Evolutionary conservation across 1,140 invertebrate species (phyloP), one percentile per base, ranked within the genome.

Genomic region (Xylocopa sonorina): DNA sequence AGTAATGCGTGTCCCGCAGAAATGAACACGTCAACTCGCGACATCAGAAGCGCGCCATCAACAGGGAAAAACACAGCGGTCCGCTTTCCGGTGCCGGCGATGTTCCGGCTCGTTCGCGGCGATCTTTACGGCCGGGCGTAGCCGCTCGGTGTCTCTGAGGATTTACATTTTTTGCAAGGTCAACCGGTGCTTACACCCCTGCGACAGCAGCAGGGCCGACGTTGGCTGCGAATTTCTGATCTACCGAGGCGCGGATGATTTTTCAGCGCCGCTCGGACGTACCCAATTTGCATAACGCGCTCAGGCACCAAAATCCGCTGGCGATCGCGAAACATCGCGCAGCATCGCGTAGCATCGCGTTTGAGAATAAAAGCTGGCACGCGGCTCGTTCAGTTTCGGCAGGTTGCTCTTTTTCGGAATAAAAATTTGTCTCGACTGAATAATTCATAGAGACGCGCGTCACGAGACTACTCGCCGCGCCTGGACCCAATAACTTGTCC

Each of bases 101-200:
- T 57, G 68, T 57, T 53, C 43, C 77, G 76, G n/a, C 34, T 73
- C 72, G 48, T 58, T 67, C 16, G 38, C 34, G 51, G 24, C 24
- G 48, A 60, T 43, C 38, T 80, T 80, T 76, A 41, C 7, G 29
- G 50, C 21, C 41, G 34, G 41, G 46, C 73, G 63, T 50, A 75
- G 53, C 5, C 66, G 63, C 32, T 51, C 21, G 50, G 18, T n/a
- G 50, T 10, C 21, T 27, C n/a, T 16, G 51, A 58, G 69, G 55
- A 38, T 79, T 50, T 68, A 64, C 78, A 80, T 77, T 81, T 77
- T 77, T 81, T n/a, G 64, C 73, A 81, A 81, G 79, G 79, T 53
- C 48, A 81, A 81, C 74, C 64, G 57, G 64, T 77, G 57, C 62
- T 77, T 76, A 53, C 62, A 64, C 38, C 62, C 51, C n/a, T n/a